A percentile compares a stretch with the other conserved stretches of the same genome.
Evolutionary conservation across 2,113 vertebrate species (phyloP).

Genomic region (Nicator chloris): DNA sequence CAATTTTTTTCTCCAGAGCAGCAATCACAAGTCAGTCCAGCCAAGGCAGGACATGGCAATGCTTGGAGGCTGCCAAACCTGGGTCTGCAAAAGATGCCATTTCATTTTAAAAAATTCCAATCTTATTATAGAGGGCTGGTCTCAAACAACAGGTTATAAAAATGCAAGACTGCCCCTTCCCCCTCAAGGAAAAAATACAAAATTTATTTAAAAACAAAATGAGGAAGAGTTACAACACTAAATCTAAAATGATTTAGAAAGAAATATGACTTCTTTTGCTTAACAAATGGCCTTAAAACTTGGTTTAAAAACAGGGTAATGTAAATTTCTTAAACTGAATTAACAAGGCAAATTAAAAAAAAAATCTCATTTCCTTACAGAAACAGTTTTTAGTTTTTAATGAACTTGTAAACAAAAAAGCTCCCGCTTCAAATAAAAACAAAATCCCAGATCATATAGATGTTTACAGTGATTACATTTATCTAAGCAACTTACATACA

Average conservation of each 20-base stretch:
- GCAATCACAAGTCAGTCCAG: constrained; percentile 63
- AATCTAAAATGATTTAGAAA: constrained; percentile 77
- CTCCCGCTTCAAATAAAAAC: constrained; percentile 82
- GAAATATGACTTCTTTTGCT: constrained; percentile 67
- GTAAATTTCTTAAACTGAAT: constrained; percentile 73
- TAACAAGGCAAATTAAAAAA: constrained; percentile 76
- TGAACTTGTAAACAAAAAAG: constrained; percentile 87
- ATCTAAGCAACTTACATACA: constrained; percentile 92
- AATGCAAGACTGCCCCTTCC: constrained; percentile 71
- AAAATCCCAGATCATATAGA: constrained; percentile 83
- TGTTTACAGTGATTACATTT: constrained; percentile 90
- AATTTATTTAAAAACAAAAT: constrained; percentile 73
- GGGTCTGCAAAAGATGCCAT: constrained; percentile 63
- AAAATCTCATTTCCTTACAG: constrained; percentile 77
- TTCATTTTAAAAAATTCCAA: neutral
- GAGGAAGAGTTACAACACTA: constrained; percentile 70
- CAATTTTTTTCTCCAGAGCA: constrained; percentile 27
- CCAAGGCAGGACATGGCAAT: constrained; percentile 40
- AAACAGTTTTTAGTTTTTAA: constrained; percentile 83
- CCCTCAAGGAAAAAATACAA: constrained; percentile 70
- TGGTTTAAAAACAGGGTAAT: constrained; percentile 72
- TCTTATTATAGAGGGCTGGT: constrained; percentile 63
- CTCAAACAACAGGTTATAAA: constrained; percentile 70
- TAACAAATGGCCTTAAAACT: constrained; percentile 73
- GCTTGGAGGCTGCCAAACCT: constrained; percentile 26